Conservation (phyloP, 2,113 vertebrate species). For the Protomyctophum bolini region DNA sequence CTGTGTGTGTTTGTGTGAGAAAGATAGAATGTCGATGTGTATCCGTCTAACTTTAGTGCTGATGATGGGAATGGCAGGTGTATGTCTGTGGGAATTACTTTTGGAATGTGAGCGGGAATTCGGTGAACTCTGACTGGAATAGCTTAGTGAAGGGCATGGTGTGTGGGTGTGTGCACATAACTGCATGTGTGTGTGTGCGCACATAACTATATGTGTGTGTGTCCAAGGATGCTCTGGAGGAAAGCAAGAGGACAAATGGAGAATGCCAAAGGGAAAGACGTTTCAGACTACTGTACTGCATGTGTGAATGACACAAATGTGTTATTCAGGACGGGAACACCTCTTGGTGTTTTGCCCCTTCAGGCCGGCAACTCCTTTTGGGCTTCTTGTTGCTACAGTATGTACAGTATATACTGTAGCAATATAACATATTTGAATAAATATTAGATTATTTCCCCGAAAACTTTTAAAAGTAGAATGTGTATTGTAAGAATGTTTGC, state of each 20-base stretch:
- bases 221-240: neutral
- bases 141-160: constrained; percentile 11
- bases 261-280: neutral
- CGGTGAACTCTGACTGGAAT: constrained; percentile 27
- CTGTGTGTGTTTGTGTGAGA: neutral
- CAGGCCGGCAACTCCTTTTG: too few relatives aligned
- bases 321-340: too few relatives aligned
- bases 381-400: too few relatives aligned
- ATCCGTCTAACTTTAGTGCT: neutral
- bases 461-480: too few relatives aligned
- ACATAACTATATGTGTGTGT: constrained; percentile 14
- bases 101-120: neutral
- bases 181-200: constrained; percentile 20
- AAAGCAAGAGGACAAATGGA: neutral
- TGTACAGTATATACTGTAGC: too few relatives aligned
- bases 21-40: constrained; percentile 24
- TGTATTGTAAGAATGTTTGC: too few relatives aligned
- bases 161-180: neutral
- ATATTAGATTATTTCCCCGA: too few relatives aligned
- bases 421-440: too few relatives aligned
- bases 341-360: too few relatives aligned
- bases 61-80: constrained; percentile 3
- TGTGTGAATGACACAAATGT: too few relatives aligned
- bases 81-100: neutral
- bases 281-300: neutral